Evolutionary conservation across 2,113 vertebrate genomes (phyloP).

Genomic region (Lampris megalopsis): DNA sequence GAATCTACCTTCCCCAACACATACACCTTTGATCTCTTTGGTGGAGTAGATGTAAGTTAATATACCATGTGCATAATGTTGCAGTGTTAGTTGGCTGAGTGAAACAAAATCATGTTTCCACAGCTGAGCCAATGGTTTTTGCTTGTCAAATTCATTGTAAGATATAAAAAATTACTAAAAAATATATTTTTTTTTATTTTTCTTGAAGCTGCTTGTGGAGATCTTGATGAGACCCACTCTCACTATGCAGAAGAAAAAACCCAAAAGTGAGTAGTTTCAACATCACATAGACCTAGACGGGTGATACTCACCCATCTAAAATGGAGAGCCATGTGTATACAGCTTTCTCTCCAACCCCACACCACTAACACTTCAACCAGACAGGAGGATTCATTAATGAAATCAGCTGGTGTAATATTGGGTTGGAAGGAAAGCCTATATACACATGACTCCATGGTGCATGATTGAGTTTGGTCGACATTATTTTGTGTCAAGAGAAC

Average conservation of each 20-base stretch:
- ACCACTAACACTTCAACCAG: too few relatives aligned
- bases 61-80: not conserved
- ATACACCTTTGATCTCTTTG: conserved; percentile 97
- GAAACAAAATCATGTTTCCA: not conserved
- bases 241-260: conserved; percentile 93
- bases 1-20: conserved; percentile 96
- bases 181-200: conserved; percentile 15
- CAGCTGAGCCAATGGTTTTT: not conserved
- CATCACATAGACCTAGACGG: not conserved
- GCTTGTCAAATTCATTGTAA: not conserved
- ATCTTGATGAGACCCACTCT: conserved; percentile 98
- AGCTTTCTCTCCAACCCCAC: too few relatives aligned
- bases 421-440: too few relatives aligned
- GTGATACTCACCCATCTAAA: not conserved
- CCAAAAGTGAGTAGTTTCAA: conserved; percentile 88
- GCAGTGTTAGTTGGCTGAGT: not conserved
- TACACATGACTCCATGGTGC: too few relatives aligned
- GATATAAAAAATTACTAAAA: not conserved
- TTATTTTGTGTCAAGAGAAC: too few relatives aligned
- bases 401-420: too few relatives aligned
- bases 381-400: too few relatives aligned
- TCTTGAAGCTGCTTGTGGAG: conserved; percentile 92
- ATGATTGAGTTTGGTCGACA: too few relatives aligned
- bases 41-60: conserved; percentile 95
- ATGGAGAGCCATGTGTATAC: too few relatives aligned